Evolutionary conservation across 1,140 invertebrate genomes (phyloP).

Genomic region (Caerostris extrusa): DNA sequence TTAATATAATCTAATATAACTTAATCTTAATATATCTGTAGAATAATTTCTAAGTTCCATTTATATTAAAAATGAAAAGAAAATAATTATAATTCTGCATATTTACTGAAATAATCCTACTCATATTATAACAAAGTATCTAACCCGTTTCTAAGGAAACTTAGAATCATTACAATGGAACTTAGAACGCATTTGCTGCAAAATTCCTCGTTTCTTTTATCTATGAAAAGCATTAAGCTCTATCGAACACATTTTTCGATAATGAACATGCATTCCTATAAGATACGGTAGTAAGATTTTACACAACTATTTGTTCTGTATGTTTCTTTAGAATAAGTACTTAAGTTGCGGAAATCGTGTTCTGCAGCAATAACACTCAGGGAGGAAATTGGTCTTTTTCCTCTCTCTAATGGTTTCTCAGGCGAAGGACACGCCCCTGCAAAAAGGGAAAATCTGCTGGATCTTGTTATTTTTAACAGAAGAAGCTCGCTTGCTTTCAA

Average conservation of each 20-base stretch:
- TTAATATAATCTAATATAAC: too few species aligned
- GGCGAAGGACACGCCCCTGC: conserved; percentile 27
- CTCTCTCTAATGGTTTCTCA: conserved; percentile 45
- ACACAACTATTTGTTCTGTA: conserved; percentile 19
- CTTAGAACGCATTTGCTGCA: conserved; percentile 14
- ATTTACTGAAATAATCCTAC: too few species aligned
- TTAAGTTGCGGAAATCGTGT: conserved; percentile 27
- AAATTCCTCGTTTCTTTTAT: not conserved
- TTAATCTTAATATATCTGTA: too few species aligned
- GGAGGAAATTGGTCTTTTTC: conserved; percentile 40
- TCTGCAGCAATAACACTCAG: conserved; percentile 1
- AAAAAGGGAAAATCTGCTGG: not conserved
- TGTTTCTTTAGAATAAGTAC: conserved; percentile 12
- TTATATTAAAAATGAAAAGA: too few species aligned
- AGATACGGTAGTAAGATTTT: conserved; percentile 29
- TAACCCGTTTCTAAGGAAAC: not conserved
- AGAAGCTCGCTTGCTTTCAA: not conserved
- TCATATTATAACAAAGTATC: too few species aligned
- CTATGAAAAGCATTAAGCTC: not conserved
- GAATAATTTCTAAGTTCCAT: too few species aligned
- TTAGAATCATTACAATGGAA: not conserved
- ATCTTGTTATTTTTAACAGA: conserved; percentile 24
- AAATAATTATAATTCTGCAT: too few species aligned
- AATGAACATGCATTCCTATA: not conserved
- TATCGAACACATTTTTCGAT: conserved; percentile 32